These are phyloP conservation scores for Oreochromis spilurus DNA, from an alignment of 2,113 vertebrate genomes.

Conservation along the genomic window DNA sequence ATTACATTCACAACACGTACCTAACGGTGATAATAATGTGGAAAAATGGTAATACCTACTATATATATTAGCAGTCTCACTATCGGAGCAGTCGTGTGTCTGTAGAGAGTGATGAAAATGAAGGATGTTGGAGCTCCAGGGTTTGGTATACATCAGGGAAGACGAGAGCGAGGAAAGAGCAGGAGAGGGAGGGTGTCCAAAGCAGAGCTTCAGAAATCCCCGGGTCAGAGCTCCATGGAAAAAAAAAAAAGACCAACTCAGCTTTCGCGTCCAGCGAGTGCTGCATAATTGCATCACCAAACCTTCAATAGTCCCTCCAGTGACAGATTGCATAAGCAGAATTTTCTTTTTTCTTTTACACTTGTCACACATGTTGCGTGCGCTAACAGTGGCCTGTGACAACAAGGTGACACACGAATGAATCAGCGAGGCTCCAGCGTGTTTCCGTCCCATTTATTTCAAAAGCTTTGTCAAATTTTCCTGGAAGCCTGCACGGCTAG, in stretches of 20 bases:
- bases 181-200: background rate
- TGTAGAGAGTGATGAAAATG: background rate
- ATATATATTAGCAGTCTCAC: background rate
- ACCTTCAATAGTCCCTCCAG: background rate
- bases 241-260: slow-evolving; percentile 15
- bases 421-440: background rate
- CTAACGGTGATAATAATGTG: background rate
- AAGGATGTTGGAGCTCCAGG: background rate
- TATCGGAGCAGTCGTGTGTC: background rate
- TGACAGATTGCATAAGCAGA: slow-evolving; percentile 31
- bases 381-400: background rate
- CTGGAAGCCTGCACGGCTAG: background rate
- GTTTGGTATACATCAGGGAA: background rate
- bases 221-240: slow-evolving; percentile 16
- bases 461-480: background rate
- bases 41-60: background rate
- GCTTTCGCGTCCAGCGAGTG: background rate
- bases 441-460: background rate
- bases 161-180: background rate
- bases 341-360: background rate
- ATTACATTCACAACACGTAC: background rate
- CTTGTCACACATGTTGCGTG: background rate
- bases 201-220: slow-evolving; percentile 24
- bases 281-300: slow-evolving; percentile 34
- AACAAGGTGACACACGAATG: background rate